Percentiles rank a stretch among this genome's conserved stretches.
Conservation (phyloP, 92 coral and sea anemone genomes). For the Anthopleura xanthogrammica region DNA sequence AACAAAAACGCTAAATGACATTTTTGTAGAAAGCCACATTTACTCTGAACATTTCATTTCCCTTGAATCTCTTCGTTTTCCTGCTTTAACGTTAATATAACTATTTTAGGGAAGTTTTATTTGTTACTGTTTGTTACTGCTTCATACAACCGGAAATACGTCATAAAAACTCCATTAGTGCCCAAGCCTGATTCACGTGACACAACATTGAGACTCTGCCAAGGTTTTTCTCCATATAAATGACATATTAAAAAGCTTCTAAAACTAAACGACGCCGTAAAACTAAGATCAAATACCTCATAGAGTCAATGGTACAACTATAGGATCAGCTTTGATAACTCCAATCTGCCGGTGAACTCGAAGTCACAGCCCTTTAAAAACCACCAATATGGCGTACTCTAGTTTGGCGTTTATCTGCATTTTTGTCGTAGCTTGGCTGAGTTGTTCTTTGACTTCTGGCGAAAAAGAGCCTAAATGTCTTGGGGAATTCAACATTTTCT, state of each 20-base stretch:
- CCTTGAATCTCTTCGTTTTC: too few relatives aligned
- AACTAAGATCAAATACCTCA: not conserved
- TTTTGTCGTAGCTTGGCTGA: slow-evolving; percentile 9
- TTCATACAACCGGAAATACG: too few relatives aligned
- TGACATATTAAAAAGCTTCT: not conserved
- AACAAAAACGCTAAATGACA: too few relatives aligned
- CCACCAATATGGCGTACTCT: not conserved
- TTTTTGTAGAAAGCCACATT: too few relatives aligned
- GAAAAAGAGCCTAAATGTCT: slow-evolving; percentile 44
- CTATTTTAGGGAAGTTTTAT: too few relatives aligned
- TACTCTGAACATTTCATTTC: too few relatives aligned
- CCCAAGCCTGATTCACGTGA: not conserved
- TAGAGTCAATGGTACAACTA: not conserved
- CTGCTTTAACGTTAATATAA: too few relatives aligned
- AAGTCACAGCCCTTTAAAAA: not conserved
- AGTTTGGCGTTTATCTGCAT: not conserved
- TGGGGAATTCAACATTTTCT: slow-evolving; percentile 66
- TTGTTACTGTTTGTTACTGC: too few relatives aligned
- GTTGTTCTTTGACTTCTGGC: slow-evolving; percentile 16
- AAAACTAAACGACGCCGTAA: not conserved
- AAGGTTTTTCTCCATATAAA: not conserved
- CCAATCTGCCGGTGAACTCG: not conserved
- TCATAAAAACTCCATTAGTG: too few relatives aligned
- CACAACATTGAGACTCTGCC: not conserved
- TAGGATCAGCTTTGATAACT: not conserved